Percentiles rank a stretch among this genome's conserved stretches.
Conservation (phyloP, 2,888 invertebrate genomes). For the Pachycephus smyrnensis region DNA sequence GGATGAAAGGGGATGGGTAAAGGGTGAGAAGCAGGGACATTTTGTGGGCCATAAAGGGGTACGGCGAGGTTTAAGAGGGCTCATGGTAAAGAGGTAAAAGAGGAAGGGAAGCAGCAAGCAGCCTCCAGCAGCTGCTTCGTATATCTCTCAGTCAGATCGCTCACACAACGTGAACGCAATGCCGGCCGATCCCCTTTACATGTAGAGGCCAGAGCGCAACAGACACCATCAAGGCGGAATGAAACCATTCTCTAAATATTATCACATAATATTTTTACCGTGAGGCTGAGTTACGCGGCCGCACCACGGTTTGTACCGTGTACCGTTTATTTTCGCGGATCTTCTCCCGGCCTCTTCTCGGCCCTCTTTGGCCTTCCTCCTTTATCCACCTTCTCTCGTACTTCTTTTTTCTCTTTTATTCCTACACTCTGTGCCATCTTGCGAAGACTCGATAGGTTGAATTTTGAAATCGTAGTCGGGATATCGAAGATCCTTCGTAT, state of each 20-base stretch:
- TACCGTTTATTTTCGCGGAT: slow-evolving; percentile 33
- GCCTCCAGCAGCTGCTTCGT: slow-evolving; percentile 48
- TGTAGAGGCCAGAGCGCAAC: slow-evolving; percentile 16
- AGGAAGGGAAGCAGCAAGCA: slow-evolving; percentile 29
- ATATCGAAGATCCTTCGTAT: no score
- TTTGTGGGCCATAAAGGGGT: no score
- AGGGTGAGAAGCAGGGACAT: no score
- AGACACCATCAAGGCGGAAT: slow-evolving; percentile 19
- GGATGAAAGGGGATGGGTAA: no score
- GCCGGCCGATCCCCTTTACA: slow-evolving; percentile 4
- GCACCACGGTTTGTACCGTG: slow-evolving; percentile 17
- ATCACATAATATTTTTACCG: slow-evolving; percentile 50
- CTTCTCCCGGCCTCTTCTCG: slow-evolving; percentile 2
- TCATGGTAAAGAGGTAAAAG: not conserved
- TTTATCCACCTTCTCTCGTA: no score
- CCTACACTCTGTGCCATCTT: no score
- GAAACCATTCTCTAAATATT: slow-evolving; percentile 52
- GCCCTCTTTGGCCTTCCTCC: not conserved
- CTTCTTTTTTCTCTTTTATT: no score
- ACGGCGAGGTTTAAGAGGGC: no score
- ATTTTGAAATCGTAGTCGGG: no score
- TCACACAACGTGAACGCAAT: slow-evolving; percentile 37
- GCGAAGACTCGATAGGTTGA: no score
- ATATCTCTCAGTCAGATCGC: slow-evolving; percentile 56
- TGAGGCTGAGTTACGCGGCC: slow-evolving; percentile 27